A percentile compares a stretch with the other conserved stretches of the same genome.
Conservation (phyloP, 2,113 vertebrate species). For the Eptatretus burgeri region DNA sequence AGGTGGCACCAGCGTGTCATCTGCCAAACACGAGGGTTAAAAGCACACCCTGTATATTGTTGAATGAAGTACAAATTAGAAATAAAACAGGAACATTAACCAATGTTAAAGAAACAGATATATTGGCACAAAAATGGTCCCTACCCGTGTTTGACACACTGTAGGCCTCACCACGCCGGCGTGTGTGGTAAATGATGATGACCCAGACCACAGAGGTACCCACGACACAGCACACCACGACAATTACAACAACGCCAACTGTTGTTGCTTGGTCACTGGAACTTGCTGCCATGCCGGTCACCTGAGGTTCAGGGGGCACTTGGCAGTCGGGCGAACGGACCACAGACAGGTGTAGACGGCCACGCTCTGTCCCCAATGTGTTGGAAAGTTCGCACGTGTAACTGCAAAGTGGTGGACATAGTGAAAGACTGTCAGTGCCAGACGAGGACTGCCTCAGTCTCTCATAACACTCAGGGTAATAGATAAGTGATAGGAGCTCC, state of each 20-base stretch:
- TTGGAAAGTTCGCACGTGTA: constrained; percentile 97
- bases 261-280: constrained; percentile 23
- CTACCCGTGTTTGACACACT: constrained; percentile 85
- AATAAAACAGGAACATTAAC: no score
- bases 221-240: constrained; percentile 90
- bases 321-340: constrained; percentile 56
- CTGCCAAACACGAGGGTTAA: neutral
- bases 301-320: constrained; percentile 37
- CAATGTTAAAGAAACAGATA: no score
- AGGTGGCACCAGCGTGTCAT: neutral
- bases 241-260: constrained; percentile 78
- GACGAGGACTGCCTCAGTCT: no score
- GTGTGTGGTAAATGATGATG: constrained; percentile 91
- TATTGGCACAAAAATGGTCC: constrained; percentile 11
- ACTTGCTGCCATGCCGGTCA: neutral
- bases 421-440: no score
- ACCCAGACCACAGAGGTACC: constrained; percentile 94
- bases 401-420: constrained; percentile 19
- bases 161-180: constrained; percentile 58
- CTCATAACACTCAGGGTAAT: no score
- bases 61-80: no score
- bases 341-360: constrained; percentile 40
- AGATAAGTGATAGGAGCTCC: no score
- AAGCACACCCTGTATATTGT: no score
- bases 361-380: constrained; percentile 53